Base-by-base conservation (phyloP, 2,797 vertebrate genomes). In the Sphenodon punctatus region DNA sequence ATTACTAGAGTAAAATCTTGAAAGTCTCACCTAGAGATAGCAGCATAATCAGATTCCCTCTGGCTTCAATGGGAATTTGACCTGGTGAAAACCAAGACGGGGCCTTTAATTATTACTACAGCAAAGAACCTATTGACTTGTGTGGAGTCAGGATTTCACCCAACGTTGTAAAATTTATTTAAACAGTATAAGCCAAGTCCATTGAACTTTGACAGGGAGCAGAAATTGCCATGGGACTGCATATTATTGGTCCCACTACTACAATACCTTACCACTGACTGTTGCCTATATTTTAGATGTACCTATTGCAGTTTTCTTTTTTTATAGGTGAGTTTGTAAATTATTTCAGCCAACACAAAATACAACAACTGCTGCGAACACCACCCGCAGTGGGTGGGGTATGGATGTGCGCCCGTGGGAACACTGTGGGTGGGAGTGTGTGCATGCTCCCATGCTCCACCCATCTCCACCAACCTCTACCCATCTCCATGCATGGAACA, bases 91-190 rank as follows among this genome's bases (percentile, higher is more conserved):
- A 74, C 71, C 7, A 11, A 67, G 14, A 41, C 42, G 87, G 34
- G 68, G 2, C 6, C 65, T 88, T 86, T 53, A 42, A n/a, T n/a
- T n/a, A n/a, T n/a, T n/a, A 89, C 85, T 83, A 82, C 48, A 72
- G 61, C 78, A 78, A 38, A 6, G 64, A 85, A 45, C 22, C 8
- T 22, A 38, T 20, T 23, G 55, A 23, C 5, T 59, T 23, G 38
- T 60, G 36, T 23, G 39, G 36, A 60, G 36, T 36, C 15, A 10
- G 23, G 39, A 39, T 60, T 60, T 39, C 60, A 23, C 22, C 23
- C 84, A 75, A 68, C 80, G 80, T 74, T 51, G 49, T 55, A 27
- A 68, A 25, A 51, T 76, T 86, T 64, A 60, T 77, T 88, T 88
- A 78, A 68, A 82, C 71, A 32, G 27, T 55, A 51, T 19, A 42